Base-by-base conservation (phyloP, 2,113 vertebrate species). In the Naja naja region DNA sequence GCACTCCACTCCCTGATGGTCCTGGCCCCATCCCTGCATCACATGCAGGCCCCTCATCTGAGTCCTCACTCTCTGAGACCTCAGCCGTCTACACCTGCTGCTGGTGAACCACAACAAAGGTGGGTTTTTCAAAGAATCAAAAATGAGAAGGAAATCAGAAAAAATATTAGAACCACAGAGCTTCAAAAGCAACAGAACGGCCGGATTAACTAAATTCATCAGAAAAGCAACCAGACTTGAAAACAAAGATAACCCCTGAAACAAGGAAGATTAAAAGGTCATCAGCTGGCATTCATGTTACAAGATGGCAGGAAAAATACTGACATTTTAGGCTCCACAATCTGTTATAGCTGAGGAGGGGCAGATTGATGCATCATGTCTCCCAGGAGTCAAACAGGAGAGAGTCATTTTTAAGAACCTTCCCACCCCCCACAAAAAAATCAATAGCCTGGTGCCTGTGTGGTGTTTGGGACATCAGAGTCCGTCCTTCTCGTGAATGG, bases 381-480 rank as follows among this genome's bases (percentile, higher is more conserved):
- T 34, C 14, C 64, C 1, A 74, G n/a, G 14, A 74, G n/a, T 6
- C 30, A n/a, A 34, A n/a, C n/a, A 18, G n/a, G n/a, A 74, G 69
- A 74, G 64, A 74, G n/a, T 74, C 69, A 18, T 34, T 34, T 34
- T 34, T 34, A 34, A n/a, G 69, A 34, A 34, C 8, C 58, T 3
- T 2, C 2, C 22, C 56, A 53, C 3, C 56, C 23, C 22, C 2
- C 1, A 0, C 0, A 9, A 60, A 6, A 18, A 74, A 34, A 3
- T 74, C n/a, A 18, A 34, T 18, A 18, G 69, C 14, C 64, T 20
- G n/a, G 14, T 16, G n/a, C 14, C 14, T 69, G n/a, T 12, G 11
- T 30, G 60, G 27, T 11, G 0, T 74, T 8, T 34, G 14, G 16
- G 69, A 74, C 69, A 34, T 18, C 64, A 69, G 2, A 18, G 12